Evolutionary conservation across 2,797 vertebrate genomes (phyloP), one percentile per base, ranked within the genome.

Genomic region (Anas bernieri): DNA sequence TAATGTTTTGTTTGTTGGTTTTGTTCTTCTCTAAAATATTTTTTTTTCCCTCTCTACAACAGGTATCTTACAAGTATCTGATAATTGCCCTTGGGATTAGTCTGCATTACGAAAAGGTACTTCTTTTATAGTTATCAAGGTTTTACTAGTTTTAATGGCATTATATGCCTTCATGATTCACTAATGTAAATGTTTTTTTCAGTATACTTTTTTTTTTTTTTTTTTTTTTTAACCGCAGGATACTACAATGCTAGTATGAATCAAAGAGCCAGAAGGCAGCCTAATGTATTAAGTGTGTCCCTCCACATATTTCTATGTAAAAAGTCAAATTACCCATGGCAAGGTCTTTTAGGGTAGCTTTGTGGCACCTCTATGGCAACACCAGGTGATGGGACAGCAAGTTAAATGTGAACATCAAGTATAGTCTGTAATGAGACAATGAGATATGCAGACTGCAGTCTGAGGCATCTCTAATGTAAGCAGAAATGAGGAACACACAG

Each of bases 1-100:
- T 84, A 70, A 43, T 66, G 21, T 64, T 85, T 82, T 46, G 35
- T 3, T 1, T 52, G 50, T 52, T 52, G 50, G 23, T 52, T 26
- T 52, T 52, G 50, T 52, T 41, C 83, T 84, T 92, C 23, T 79
- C 85, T 97, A 86, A 97, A 90, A 85, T 80, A 55, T 76, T 73
- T 76, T 82, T 45, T 82, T 45, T 46, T 45, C 26, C 9, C 50
- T 17, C 89, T 88, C n/a, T 85, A 61, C 97, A 96, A 69, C 97
- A 99, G 99, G 97, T 99, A 86, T 98, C 98, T 56, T 99, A 99
- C 95, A 99, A 98, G 89, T 99, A 99, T 95, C 97, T 99, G 97
- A 99, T 99, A 89, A 98, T 99, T 93, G 99, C 99, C 67, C 98
- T 99, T 54, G 99, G 99, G 76, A 97, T 99, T 86, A 98, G 98